These are phyloP conservation scores for Cuculus canorus DNA, from an alignment of 2,797 vertebrate species.

Conservation along the genomic window DNA sequence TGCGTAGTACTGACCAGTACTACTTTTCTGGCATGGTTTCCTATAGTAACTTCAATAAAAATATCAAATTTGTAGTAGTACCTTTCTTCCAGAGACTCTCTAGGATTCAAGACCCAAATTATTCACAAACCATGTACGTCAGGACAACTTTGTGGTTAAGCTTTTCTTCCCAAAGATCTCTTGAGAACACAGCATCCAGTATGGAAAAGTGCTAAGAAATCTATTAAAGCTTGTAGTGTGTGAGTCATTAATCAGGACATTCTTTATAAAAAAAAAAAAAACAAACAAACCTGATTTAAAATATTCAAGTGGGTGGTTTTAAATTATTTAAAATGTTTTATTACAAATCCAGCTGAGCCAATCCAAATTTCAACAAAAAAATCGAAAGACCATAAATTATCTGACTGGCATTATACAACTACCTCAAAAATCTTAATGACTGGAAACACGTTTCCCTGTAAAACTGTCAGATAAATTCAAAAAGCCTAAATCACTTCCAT, in stretches of 20 bases:
- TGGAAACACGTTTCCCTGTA: background rate
- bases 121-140: background rate
- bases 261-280: background rate
- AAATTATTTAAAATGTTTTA: conserved; percentile 40
- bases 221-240: background rate
- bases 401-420: conserved; percentile 23
- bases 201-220: background rate
- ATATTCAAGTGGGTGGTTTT: background rate
- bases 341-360: background rate
- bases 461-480: conserved; percentile 9
- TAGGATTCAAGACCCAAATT: background rate
- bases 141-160: background rate
- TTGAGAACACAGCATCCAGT: background rate
- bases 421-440: conserved; percentile 1
- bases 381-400: conserved; percentile 3
- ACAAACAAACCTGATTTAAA: conserved; percentile 33
- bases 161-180: background rate
- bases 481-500: background rate
- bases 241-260: background rate
- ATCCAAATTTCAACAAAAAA: conserved; percentile 44
- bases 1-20: background rate
- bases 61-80: background rate
- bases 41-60: background rate
- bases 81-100: background rate
- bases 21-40: background rate